These are phyloP conservation scores for Eupithecia tripunctaria DNA, from an alignment of 2,888 invertebrate species.

Conservation along the genomic window DNA sequence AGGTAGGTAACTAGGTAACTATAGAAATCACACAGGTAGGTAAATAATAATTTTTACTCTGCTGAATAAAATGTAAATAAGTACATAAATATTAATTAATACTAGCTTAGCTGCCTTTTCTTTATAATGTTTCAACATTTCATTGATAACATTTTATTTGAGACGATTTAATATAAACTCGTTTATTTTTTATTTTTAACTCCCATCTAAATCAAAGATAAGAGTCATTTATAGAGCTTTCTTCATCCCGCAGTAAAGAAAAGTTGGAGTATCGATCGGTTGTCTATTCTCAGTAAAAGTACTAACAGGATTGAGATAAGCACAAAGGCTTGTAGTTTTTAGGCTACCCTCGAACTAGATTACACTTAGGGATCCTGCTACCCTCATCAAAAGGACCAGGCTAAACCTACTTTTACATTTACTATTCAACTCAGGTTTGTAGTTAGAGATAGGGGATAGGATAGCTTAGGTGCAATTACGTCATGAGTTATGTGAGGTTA, in stretches of 20 bases:
- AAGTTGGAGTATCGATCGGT: background rate
- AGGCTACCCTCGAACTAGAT: slow-evolving; percentile 2
- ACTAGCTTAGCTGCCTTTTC: no score
- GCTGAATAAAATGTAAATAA: no score
- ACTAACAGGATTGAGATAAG: slow-evolving; percentile 1
- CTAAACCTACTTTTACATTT: slow-evolving; percentile 3
- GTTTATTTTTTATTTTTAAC: no score
- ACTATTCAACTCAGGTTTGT: background rate
- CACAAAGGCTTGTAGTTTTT: background rate
- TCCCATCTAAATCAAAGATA: no score
- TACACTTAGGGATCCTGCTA: background rate
- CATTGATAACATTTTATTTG: background rate
- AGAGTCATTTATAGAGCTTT: background rate
- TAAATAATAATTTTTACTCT: no score
- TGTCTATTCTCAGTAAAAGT: background rate
- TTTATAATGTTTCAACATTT: background rate
- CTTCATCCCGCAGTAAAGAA: background rate
- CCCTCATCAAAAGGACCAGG: background rate
- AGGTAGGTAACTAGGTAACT: no score
- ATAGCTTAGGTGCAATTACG: background rate
- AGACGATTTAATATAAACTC: no score
- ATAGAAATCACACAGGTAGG: no score
- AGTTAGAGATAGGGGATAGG: background rate
- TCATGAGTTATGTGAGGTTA: background rate
- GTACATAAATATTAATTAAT: no score